Evolutionary conservation across 2,113 vertebrate species (phyloP).

Genomic region (Sebastes schlegelii): DNA sequence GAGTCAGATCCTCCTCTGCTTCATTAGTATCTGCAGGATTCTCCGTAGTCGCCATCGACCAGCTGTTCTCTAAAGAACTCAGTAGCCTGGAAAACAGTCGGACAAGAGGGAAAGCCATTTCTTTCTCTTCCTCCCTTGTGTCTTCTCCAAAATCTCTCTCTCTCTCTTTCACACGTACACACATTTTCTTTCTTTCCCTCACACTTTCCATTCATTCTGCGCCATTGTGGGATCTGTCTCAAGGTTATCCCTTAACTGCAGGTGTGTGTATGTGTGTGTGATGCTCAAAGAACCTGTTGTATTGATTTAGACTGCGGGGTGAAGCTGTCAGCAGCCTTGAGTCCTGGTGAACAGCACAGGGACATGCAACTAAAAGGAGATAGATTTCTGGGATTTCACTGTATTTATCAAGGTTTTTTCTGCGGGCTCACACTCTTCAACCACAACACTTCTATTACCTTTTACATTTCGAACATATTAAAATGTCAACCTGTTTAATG

Average conservation of each 20-base stretch:
- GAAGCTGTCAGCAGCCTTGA: constrained; percentile 73
- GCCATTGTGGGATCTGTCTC: constrained; percentile 53
- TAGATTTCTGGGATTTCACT: constrained; percentile 44
- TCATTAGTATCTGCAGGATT: constrained; percentile 39
- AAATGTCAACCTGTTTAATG: not conserved
- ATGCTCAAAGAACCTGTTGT: constrained; percentile 66
- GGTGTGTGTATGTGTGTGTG: constrained; percentile 30
- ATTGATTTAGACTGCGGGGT: constrained; percentile 76
- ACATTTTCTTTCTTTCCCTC: constrained; percentile 1
- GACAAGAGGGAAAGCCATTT: constrained; percentile 30
- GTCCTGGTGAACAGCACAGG: constrained; percentile 59
- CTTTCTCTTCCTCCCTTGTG: constrained; percentile 17
- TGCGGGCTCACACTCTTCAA: not conserved
- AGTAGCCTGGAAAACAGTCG: constrained; percentile 28
- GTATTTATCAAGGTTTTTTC: constrained; percentile 36
- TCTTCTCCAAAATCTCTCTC: constrained; percentile 4
- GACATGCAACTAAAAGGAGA: constrained; percentile 51
- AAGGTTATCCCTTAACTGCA: constrained; percentile 67
- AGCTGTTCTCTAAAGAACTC: constrained; percentile 33
- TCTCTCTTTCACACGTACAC: not conserved
- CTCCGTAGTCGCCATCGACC: constrained; percentile 34
- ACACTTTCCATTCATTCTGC: constrained; percentile 43
- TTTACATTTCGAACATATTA: not conserved
- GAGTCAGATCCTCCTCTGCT: constrained; percentile 31
- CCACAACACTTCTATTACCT: not conserved